Conservation (phyloP, 2,888 invertebrate species). For the Synergus umbraculus region DNA sequence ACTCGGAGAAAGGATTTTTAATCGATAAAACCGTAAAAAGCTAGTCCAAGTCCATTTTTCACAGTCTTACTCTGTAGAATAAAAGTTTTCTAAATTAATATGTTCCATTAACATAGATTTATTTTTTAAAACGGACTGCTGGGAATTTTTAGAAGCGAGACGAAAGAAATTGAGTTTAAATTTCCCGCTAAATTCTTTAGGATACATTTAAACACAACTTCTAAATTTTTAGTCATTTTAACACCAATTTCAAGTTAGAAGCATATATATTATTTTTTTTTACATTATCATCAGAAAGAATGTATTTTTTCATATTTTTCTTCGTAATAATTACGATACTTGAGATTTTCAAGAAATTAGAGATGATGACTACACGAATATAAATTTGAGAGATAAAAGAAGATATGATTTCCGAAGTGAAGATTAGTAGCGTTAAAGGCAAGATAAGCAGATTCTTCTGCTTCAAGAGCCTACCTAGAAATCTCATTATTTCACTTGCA, state of each 20-base stretch:
- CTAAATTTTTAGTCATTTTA: no score
- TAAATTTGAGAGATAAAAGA: background rate
- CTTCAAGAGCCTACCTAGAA: constrained; percentile 23
- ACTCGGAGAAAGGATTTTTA: background rate
- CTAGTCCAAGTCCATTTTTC: background rate
- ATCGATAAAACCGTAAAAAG: background rate
- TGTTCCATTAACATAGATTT: background rate
- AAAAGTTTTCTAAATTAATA: background rate
- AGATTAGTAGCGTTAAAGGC: background rate
- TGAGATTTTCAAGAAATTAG: background rate
- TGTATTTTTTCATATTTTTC: background rate
- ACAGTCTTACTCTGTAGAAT: background rate
- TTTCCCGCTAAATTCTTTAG: background rate
- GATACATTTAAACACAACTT: no score
- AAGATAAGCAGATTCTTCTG: constrained; percentile 23
- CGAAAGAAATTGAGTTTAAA: background rate
- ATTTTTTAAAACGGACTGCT: background rate
- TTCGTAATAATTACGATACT: background rate
- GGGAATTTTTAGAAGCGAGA: background rate
- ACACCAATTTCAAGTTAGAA: background rate
- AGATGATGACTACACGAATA: background rate
- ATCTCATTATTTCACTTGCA: constrained; percentile 34
- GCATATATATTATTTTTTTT: no score
- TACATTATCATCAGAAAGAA: no score
- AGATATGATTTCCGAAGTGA: background rate